Conservation (phyloP, 1,140 invertebrate genomes). For the Drosophila bocqueti region DNA sequence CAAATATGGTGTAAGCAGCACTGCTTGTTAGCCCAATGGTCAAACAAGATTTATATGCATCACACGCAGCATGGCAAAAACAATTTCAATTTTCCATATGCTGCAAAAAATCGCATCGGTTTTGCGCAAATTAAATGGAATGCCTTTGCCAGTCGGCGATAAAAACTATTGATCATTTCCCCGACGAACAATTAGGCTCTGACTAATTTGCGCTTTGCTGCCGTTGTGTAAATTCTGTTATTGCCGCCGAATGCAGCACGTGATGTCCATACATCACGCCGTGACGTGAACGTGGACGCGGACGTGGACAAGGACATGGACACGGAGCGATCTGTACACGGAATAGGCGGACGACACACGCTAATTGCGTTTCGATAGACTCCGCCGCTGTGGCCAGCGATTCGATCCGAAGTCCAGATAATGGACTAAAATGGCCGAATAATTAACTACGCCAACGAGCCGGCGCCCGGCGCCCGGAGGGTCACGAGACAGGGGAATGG, state of each 20-base stretch:
- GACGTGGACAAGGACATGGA: conserved; percentile 8
- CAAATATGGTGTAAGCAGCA: conserved; percentile 18
- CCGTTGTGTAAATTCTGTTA: conserved; percentile 24
- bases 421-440: conserved; percentile 79
- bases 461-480: neutral
- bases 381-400: conserved; percentile 46
- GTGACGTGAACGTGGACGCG: conserved; percentile 29
- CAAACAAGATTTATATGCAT: conserved; percentile 72
- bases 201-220: conserved; percentile 35
- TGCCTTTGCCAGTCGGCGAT: conserved; percentile 9
- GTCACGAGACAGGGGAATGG: conserved; percentile 14
- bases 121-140: conserved; percentile 34
- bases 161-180: conserved; percentile 40
- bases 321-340: conserved; percentile 11
- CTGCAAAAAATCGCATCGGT: conserved; percentile 26
- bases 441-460: conserved; percentile 66
- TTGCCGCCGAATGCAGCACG: conserved; percentile 33
- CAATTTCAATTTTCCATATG: conserved; percentile 55
- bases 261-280: conserved; percentile 41
- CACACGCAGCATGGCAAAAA: conserved; percentile 45
- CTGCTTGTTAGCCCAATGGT: conserved; percentile 42
- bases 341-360: conserved; percentile 45
- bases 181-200: conserved; percentile 33
- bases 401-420: conserved; percentile 54
- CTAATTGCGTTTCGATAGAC: conserved; percentile 80